Base-by-base conservation (phyloP, 2,797 vertebrate genomes). In the Allobates femoralis region DNA sequence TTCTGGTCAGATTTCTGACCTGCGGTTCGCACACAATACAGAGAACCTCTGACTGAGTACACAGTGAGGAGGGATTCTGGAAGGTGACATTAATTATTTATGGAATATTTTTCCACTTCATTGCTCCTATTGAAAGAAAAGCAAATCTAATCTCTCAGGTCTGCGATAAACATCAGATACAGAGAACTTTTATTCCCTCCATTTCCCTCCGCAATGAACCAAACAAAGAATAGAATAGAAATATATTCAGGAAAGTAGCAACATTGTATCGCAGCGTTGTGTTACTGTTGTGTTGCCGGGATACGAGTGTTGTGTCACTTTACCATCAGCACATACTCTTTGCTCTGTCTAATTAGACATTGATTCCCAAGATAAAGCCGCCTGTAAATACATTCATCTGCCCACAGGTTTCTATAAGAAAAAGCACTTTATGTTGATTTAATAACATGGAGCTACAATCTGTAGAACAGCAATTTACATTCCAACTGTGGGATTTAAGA, bases 91-190 rank as follows among this genome's bases (percentile, higher is more conserved):
- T 77, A 77, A 84, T 77, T 85, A 85, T 85, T 79, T 71, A 79
- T 71, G 32, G 64, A 85, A 85, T 79, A 58, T 55, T 79, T 85
- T 85, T 85, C 76, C 56, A n/a, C 84, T 85, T 79, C n/a, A 18
- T 34, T 79, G 50, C 84, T 51, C 23, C 71, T n/a, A 71, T 79
- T 79, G 62, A 30, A 85, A 26, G 51, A 26, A 77, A 79, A 85
- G 55, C 60, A 78, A 79, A 79, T 71, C 15, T 58, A 71, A 85
- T 58, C 51, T 71, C 41, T 69, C 76, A 58, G 21, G 23, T 66
- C 21, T 34, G 62, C 30, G 32, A 53, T 66, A 78, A 32, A 6
- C 50, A 28, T 26, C 50, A 14, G 32, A 19, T 69, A 84, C 21
- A 37, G 28, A 21, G 34, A 85, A 37, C 28, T 75, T 75, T 55